Conservation (phyloP, 2,113 vertebrate genomes). For the Candoia aspera region DNA sequence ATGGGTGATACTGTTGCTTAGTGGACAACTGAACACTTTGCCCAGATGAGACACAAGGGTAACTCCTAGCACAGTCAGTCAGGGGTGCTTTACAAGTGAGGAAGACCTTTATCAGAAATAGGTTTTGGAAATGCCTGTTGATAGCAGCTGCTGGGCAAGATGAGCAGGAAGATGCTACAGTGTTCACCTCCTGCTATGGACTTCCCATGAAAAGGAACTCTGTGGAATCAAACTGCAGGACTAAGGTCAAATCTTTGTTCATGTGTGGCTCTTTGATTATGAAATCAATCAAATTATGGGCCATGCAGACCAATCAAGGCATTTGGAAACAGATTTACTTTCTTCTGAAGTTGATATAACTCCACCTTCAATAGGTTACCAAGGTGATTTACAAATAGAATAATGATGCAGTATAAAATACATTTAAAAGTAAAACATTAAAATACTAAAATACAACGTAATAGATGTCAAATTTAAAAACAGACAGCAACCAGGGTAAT, state of each 20-base stretch:
- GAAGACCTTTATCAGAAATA: neutral
- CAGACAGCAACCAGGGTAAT: neutral
- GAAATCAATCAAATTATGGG: neutral
- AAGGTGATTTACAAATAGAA: neutral
- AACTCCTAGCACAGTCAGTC: neutral
- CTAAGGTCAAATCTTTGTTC: too few relatives aligned
- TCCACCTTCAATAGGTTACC: neutral
- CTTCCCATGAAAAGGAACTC: neutral
- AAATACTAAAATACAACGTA: neutral
- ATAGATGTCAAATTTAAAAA: neutral
- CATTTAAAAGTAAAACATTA: neutral
- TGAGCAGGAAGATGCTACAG: neutral
- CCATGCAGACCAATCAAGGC: neutral
- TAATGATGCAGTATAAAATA: neutral
- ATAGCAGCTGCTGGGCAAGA: neutral
- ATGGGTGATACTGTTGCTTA: neutral
- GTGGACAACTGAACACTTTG: neutral
- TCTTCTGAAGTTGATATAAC: neutral
- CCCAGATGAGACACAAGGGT: neutral
- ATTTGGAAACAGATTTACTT: neutral
- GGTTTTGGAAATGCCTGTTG: neutral
- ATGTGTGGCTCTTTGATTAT: neutral
- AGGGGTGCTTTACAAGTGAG: neutral
- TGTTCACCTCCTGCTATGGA: neutral
- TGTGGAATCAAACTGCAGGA: neutral